Evolutionary conservation across 1,140 invertebrate genomes (phyloP), one percentile per base, ranked within the genome.

Genomic region (Pseudachorutes palmiensis): DNA sequence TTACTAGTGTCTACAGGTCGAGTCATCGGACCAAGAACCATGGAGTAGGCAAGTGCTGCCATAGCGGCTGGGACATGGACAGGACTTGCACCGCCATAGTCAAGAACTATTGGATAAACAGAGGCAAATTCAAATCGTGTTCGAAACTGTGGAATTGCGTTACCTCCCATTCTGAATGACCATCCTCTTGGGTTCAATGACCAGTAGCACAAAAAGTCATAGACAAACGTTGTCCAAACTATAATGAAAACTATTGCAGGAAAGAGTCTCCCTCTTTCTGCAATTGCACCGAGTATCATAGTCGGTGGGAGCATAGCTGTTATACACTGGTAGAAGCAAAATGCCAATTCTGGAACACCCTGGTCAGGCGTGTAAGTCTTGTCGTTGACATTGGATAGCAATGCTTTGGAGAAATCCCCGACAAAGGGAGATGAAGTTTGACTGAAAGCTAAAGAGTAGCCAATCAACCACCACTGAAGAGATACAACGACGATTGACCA

Each of bases 41-140:
- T 45, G 3, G 61, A 32, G 36, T 63, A 63, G 3, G 41, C 61
- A 19, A 63, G 30, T 2, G 64, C 49, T 5, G 51, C 33, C 9
- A 29, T 22, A n/a, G 12, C 64, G 2, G 32, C 19, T 32, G 64
- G 30, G 14, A 65, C 30, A 31, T 65, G 64, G 1, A 65, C 64
- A 14, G 64, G 64, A 59, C n/a, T n/a, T 31, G 28, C 64, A 26
- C 64, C 64, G 19, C 33, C 64, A 48, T 63, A 65, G 30, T 65
- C 64, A 2, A 65, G n/a, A 3, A 63, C 33, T 32, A 12, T 12
- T 5, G 31, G 9, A 29, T 28, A 33, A 14, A 28, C 9, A 55
- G 51, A 5, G 24, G 22, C 51, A 16, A 16, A 31, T 61, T 61
- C 22, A 9, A 9, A 55, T 24, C 24, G 51, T 14, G 3, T 26